Percentiles rank a stretch among this genome's conserved stretches.
Evolutionary conservation across 1,140 invertebrate genomes (phyloP).

Genomic region (Brachionus angularis): DNA sequence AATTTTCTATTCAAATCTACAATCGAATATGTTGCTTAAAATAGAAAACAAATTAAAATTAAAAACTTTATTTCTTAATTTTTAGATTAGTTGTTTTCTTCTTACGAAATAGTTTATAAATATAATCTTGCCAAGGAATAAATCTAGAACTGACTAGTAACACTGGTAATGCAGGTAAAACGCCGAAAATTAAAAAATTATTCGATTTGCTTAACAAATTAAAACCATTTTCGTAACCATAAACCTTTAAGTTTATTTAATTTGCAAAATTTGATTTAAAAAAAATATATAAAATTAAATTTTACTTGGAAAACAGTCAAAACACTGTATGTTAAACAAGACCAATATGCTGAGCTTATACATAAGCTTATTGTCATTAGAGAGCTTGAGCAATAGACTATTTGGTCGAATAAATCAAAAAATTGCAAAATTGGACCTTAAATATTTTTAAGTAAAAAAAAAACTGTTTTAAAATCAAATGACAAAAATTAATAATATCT

Average conservation of each 20-base stretch:
- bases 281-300: not conserved
- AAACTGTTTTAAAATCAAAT: not conserved
- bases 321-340: slow-evolving; percentile 89
- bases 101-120: slow-evolving; percentile 26
- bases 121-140: not conserved
- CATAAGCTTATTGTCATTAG: not conserved
- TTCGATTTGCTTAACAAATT: too few relatives aligned
- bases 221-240: slow-evolving; percentile 15
- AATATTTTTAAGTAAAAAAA: not conserved
- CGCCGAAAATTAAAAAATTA: too few relatives aligned
- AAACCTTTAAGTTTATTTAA: not conserved
- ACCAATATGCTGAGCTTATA: slow-evolving; percentile 84
- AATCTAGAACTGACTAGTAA: slow-evolving; percentile 14
- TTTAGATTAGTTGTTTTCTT: not conserved
- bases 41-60: not conserved
- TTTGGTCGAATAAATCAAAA: slow-evolving; percentile 31
- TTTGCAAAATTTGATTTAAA: not conserved
- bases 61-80: not conserved
- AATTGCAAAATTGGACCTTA: slow-evolving; percentile 17
- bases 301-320: slow-evolving; percentile 87
- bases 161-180: slow-evolving; percentile 14
- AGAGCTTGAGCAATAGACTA: slow-evolving; percentile 1
- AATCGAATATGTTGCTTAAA: slow-evolving; percentile 32
- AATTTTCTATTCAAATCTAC: slow-evolving; percentile 9
- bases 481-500: not conserved